Conservation (phyloP, 2,113 vertebrate genomes). For the Cephalopterus ornatus region DNA sequence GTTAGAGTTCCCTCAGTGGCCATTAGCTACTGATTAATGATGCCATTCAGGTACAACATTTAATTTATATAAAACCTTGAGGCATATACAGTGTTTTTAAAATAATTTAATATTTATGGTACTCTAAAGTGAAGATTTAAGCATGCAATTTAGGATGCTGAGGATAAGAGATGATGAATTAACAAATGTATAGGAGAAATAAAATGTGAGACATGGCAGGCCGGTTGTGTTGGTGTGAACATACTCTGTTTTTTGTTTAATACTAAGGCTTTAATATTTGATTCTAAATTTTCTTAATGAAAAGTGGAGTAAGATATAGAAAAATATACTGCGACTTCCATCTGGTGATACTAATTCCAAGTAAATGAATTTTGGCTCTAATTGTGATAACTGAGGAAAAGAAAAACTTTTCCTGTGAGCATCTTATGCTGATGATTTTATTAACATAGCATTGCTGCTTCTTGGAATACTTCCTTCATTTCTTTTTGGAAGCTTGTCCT, state of each 20-base stretch:
- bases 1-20: not conserved
- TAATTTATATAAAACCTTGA: not conserved
- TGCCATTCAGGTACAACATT: not conserved
- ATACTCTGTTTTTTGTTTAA: not conserved
- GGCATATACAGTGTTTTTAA: not conserved
- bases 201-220: not conserved
- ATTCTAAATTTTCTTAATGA: not conserved
- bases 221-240: not conserved
- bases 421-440: not conserved
- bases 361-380: not conserved
- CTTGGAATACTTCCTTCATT: not conserved
- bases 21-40: not conserved
- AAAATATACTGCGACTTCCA: not conserved
- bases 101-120: not conserved
- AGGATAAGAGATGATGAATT: not conserved
- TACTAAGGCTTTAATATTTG: not conserved
- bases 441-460: not conserved
- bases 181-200: not conserved
- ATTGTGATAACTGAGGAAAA: not conserved
- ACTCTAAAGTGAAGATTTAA: not conserved
- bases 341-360: not conserved
- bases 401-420: not conserved
- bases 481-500: constrained; percentile 1
- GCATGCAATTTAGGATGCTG: not conserved
- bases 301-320: not conserved